Percentiles rank a stretch among this genome's conserved stretches.
phyloP scores from a whole-genome alignment of 1,140 invertebrate genomes.

The Metopolophium dirhodum region DNA sequence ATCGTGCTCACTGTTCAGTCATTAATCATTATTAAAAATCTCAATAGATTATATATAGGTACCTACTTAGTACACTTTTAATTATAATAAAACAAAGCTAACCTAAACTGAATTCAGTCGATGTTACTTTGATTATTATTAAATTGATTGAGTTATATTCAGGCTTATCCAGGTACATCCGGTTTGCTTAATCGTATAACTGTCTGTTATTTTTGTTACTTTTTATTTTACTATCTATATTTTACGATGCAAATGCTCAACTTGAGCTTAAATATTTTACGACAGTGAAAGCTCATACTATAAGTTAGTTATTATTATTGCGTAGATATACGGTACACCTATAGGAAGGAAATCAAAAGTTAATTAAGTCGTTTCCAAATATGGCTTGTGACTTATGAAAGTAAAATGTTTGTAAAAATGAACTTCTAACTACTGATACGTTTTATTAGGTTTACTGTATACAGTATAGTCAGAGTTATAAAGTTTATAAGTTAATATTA shows the following conservation, averaged over 20 bases:
- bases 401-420: too few relatives aligned
- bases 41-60: neutral
- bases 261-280: neutral
- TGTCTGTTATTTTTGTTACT: neutral
- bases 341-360: neutral
- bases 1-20: neutral
- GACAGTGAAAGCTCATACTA: neutral
- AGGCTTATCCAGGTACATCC: neutral
- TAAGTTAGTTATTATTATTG: neutral
- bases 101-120: neutral
- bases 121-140: neutral
- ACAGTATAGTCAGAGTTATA: too few relatives aligned
- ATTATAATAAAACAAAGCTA: neutral
- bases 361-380: neutral
- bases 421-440: neutral
- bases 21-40: neutral
- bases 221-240: neutral
- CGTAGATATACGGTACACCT: neutral
- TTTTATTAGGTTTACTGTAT: neutral
- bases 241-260: neutral
- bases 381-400: neutral
- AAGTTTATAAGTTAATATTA: too few relatives aligned
- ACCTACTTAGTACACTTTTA: neutral
- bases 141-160: too few relatives aligned
- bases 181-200: neutral